Evolutionary conservation across 2,888 invertebrate genomes (phyloP), one percentile per base, ranked within the genome.

Genomic region (Lasioglossum malachurum): DNA sequence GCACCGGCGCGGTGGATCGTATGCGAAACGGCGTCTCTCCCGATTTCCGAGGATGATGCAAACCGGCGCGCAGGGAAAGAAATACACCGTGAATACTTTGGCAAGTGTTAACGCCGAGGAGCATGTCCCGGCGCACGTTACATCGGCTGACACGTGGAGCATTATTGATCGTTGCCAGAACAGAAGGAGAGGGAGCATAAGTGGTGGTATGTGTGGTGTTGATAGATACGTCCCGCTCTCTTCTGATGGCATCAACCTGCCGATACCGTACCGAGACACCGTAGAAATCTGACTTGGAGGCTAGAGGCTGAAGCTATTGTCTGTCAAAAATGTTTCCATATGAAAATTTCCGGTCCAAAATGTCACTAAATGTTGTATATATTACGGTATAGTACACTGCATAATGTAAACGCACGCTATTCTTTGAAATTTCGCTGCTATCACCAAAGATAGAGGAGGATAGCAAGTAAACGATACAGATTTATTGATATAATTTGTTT

Each of bases 161-260:
- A 79, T 90, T 91, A 91, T 91, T 86, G 91, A 91, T 90, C 91
- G 91, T 84, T 90, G 88, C 91, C 91, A 91, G 86, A 91, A 91
- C 81, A 87, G 81, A 86, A 89, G 79, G 82, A 72, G 83, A 72
- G 73, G 75, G 72, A 78, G 73, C 79, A 78, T 71, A 86, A 76
- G 35, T 31, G 10, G 71, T 79, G 57, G 64, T 64, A 16, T 64
- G 7, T 35, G 57, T 41, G 72, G 46, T 44, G 81, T 83, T 90
- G 89, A 90, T 84, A 88, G 82, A 75, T 74, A 35, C 16, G 16
- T 71, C 82, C 27, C 64, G 71, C 78, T 46, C 27, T 72, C 53
- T 23, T 31, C 38, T 14, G 35, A 35, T 19, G 35, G 31, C n/a
- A 46, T 7, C 35, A 69, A 35, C 27, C 41, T 71, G 49, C 27